These are phyloP conservation scores for Pocillopora meandrina DNA, from an alignment of 92 coral and sea anemone genomes.

Conservation along the genomic window DNA sequence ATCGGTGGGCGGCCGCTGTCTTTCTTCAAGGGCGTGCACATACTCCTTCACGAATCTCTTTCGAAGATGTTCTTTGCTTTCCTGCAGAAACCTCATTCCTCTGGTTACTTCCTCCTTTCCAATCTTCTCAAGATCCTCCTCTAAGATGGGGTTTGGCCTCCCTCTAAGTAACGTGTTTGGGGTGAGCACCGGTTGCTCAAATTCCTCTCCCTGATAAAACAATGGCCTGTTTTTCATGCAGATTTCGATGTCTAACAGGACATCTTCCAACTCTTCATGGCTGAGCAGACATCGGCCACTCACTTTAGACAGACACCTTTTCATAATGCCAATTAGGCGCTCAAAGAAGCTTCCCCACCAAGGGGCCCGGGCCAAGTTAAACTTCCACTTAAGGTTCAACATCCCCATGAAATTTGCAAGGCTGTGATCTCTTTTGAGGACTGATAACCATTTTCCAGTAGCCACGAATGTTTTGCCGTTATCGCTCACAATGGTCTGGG, in stretches of 20 bases:
- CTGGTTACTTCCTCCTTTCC: constrained; percentile 40
- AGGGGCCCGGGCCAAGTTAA: constrained; percentile 21
- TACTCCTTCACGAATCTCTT: constrained; percentile 46
- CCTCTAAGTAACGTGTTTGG: constrained; percentile 52
- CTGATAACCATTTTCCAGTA: constrained; percentile 40
- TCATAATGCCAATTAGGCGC: not conserved
- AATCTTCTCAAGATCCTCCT: constrained; percentile 34
- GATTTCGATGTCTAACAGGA: constrained; percentile 55
- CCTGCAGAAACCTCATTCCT: constrained; percentile 49
- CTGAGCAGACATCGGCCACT: constrained; percentile 46
- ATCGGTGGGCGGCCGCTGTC: constrained; percentile 11
- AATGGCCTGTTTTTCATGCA: constrained; percentile 71
- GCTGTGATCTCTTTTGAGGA: constrained; percentile 21
- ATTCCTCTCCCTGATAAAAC: constrained; percentile 61
- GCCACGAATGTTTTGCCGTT: constrained; percentile 51
- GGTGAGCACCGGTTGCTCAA: constrained; percentile 61
- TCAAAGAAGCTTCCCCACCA: constrained; percentile 13
- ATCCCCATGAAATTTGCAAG: constrained; percentile 35
- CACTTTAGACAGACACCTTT: constrained; percentile 40
- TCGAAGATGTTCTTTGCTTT: constrained; percentile 44
- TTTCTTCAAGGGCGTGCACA: constrained; percentile 56
- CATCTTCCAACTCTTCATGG: constrained; percentile 52
- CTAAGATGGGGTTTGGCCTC: constrained; percentile 3
- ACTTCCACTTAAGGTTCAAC: constrained; percentile 31
- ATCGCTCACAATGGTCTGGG: constrained; percentile 43